These are phyloP conservation scores for Drosophila ananassae DNA, from an alignment of 1,140 invertebrate genomes.

Conservation along the genomic window DNA sequence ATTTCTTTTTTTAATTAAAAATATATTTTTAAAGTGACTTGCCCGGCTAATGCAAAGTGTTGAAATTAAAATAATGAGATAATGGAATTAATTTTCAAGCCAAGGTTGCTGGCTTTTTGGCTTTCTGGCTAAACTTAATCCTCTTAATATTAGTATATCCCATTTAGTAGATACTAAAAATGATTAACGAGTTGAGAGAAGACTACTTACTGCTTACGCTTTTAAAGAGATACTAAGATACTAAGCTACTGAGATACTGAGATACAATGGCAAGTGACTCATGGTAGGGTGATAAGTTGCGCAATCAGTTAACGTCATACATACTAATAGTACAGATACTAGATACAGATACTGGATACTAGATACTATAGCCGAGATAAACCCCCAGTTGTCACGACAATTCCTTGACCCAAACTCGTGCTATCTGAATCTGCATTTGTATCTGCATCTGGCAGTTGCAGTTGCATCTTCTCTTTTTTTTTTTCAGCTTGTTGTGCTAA, in stretches of 20 bases:
- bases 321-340: not conserved
- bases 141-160: not conserved
- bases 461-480: conserved; percentile 11
- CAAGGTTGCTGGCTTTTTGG: not conserved
- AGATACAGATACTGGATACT: not conserved
- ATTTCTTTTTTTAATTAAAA: not conserved
- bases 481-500: conserved; percentile 4
- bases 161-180: not conserved
- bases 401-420: conserved; percentile 43
- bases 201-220: too few relatives aligned
- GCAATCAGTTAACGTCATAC: conserved; percentile 36
- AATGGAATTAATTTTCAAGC: not conserved
- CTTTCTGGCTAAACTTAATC: not conserved
- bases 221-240: not conserved
- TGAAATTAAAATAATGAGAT: not conserved
- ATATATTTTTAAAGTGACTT: too few relatives aligned
- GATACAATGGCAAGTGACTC: not conserved
- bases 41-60: too few relatives aligned
- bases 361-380: not conserved
- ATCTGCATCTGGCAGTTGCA: conserved; percentile 22
- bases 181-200: not conserved
- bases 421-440: conserved; percentile 37
- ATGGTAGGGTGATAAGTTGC: conserved; percentile 32
- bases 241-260: not conserved
- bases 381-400: conserved; percentile 24